A percentile compares a stretch with the other conserved stretches of the same genome.
Conservation (phyloP, 1,140 invertebrate species). For the Macrobrachium rosenbergii region DNA sequence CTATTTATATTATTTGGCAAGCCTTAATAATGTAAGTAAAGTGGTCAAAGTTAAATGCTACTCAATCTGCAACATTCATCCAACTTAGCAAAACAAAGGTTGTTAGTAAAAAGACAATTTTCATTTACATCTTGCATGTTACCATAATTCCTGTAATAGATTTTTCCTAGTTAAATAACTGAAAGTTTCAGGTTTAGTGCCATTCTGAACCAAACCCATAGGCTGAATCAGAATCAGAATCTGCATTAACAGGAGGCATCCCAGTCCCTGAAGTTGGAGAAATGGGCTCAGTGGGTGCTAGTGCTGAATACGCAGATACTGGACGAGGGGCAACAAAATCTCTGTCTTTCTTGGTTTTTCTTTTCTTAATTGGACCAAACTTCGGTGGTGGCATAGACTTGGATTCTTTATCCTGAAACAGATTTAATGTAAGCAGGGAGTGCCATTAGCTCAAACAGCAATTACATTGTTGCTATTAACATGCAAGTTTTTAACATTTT, state of each 20-base stretch:
- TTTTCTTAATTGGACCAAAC: conserved; percentile 76
- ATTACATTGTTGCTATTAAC: too few relatives aligned
- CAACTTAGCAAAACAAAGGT: too few relatives aligned
- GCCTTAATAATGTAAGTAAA: too few relatives aligned
- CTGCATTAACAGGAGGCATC: conserved; percentile 69
- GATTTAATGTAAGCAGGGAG: conserved; percentile 30
- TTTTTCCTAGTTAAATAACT: too few relatives aligned
- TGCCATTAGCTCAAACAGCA: conserved; percentile 14
- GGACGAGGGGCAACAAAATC: conserved; percentile 44
- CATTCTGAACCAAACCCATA: conserved; percentile 84
- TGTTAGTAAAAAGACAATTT: not conserved
- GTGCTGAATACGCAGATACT: conserved; percentile 72
- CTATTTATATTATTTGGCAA: too few relatives aligned
- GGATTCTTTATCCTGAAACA: conserved; percentile 69
- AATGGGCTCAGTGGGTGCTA: conserved; percentile 51
- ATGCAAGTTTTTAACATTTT: too few relatives aligned
- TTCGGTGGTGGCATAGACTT: conserved; percentile 81
- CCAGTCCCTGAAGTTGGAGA: conserved; percentile 69
- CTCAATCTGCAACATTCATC: too few relatives aligned
- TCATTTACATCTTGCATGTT: not conserved
- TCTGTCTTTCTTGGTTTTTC: conserved; percentile 72
- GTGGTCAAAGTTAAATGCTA: too few relatives aligned
- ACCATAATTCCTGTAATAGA: not conserved
- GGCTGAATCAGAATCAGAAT: conserved; percentile 81
- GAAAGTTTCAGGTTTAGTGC: conserved; percentile 67